phyloP scores from a whole-genome alignment of 2,113 vertebrate species.

The Thinocorus orbignyianus region DNA sequence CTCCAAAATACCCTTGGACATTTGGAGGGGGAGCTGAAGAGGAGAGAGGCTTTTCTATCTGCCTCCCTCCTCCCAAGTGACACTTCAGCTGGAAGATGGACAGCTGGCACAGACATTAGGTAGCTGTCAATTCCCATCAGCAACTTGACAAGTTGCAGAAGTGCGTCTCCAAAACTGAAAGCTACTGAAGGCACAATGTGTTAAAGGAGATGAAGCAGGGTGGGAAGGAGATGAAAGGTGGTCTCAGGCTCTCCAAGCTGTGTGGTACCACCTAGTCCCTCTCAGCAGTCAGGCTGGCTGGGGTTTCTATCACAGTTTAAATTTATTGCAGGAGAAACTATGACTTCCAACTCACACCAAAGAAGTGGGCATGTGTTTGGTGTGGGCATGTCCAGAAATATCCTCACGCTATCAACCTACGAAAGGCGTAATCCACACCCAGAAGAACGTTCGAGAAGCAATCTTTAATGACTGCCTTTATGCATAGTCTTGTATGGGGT shows the following conservation, averaged over 20 bases:
- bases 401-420: background rate
- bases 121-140: background rate
- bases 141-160: background rate
- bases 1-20: background rate
- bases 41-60: background rate
- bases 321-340: background rate
- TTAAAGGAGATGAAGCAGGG: background rate
- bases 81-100: background rate
- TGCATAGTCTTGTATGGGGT: fast-evolving
- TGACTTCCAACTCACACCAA: fast-evolving
- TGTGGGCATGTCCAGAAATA: background rate
- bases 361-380: background rate
- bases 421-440: background rate
- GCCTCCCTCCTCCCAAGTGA: background rate
- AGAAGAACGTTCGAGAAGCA: background rate
- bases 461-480: background rate
- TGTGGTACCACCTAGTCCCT: background rate
- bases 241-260: background rate
- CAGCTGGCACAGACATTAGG: fast-evolving
- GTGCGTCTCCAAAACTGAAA: background rate
- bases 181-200: background rate
- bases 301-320: background rate
- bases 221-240: background rate
- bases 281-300: background rate
- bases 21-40: background rate